Base-by-base conservation (phyloP, 2,888 invertebrate species). In the Drosophila diplacantha region DNA sequence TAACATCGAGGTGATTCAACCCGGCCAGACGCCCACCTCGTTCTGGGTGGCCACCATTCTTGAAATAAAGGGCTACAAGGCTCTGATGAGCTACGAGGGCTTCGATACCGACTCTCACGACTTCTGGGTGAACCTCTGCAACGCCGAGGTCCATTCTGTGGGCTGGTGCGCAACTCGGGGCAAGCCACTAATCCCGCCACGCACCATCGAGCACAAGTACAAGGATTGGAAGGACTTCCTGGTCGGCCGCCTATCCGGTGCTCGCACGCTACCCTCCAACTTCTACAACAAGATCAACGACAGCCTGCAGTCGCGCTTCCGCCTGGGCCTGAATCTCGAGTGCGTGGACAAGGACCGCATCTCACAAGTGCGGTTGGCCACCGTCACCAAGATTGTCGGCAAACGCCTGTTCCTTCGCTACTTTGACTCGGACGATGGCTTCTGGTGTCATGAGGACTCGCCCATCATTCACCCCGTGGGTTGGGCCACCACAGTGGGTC, bases 91-190 rank as follows among this genome's bases (percentile, higher is more conserved):
- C 61, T 99, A 97, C 87, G 98, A 98, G 90, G 99, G 98, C 7
- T 97, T 97, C 86, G 96, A 96, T 29, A 96, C 97, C 86, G 90
- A 92, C 58, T 92, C 94, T 26, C 94, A 95, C 87, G 98, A 99
- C 88, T 98, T 99, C 88, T 99, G 98, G 98, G 94, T 98, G 6
- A 97, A 97, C 82, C 90, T 99, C 50, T 97, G 97, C 88, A 95
- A 96, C 64, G 94, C 95, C 20, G 94, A 95, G 85, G 95, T 99
- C n/a, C 97, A 98, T 89, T 96, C 97, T 16, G 97, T 99, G 5
- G 98, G 98, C 7, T 99, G 98, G 98, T 98, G 98, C 89, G 98
- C 98, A 5, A 95, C 96, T 0, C 92, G 97, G 65, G 97, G 97
- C 31, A 97, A 97, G 87, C 97, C 97, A 3, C 90, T 98, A 9